A percentile compares a stretch with the other conserved stretches of the same genome.
Conservation (phyloP, 2,797 vertebrate species). For the Natrix natrix region DNA sequence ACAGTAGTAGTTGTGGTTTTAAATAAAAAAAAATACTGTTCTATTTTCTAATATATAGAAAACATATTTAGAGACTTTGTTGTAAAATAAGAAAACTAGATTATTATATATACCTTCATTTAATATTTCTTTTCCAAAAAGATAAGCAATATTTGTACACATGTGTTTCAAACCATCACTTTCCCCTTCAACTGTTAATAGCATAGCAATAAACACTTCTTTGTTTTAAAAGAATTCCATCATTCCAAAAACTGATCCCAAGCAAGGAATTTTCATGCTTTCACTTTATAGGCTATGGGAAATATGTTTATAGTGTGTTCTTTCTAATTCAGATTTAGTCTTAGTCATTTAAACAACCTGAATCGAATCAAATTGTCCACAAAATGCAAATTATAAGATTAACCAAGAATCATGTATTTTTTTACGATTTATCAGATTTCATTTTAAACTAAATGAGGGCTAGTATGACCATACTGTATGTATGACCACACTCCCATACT, state of each 20-base stretch:
- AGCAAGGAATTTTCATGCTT: background rate
- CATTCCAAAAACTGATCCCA: background rate
- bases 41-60: background rate
- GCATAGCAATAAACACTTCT: too few species aligned
- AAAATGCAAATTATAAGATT: background rate
- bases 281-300: background rate
- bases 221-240: background rate
- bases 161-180: background rate
- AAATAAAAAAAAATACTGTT: background rate
- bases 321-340: background rate
- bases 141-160: background rate
- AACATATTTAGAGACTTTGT: background rate
- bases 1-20: background rate
- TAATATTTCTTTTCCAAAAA: background rate
- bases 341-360: background rate
- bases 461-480: background rate
- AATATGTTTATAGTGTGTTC: background rate
- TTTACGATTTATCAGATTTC: background rate
- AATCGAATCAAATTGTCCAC: background rate
- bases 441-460: background rate
- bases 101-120: background rate
- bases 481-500: background rate
- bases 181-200: background rate
- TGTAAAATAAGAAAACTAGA: background rate
- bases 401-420: background rate